Base-by-base conservation (phyloP, 2,113 vertebrate species). In the Petroica traversi region DNA sequence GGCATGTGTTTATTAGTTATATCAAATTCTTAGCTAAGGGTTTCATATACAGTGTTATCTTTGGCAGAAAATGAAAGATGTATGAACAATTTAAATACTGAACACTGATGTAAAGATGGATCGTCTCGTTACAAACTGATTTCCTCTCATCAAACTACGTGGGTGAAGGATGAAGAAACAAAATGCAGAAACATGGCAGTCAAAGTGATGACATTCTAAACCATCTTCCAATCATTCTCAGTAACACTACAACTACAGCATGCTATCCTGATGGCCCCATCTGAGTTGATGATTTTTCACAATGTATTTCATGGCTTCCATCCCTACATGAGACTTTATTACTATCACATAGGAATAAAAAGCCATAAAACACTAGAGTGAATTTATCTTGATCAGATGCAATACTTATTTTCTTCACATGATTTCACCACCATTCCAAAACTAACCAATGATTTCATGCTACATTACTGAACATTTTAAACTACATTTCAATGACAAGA, bases 291-390 rank as follows among this genome's bases (percentile, higher is more conserved):
- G 99, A 98, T 97, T 98, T 98, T 98, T 99, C 98, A 98, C 99
- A 98, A 98, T 98, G 98, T 99, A 99, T 99, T 99, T 99, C 99
- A 99, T 99, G 99, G 99, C 99, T 99, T 99, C 98, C 98, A 98
- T 99, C 99, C 99, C 99, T 99, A 99, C 99, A 98, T 98, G 99
- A 99, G 98, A 98, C 98, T 98, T 98, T 98, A 98, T 99, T 98
- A 99, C 98, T 98, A 99, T 99, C 99, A 99, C 99, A 99, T 99
- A 99, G 99, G 99, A 99, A 99, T 99, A 99, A 99, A 99, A 99
- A 99, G 99, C 99, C 99, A 99, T 99, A 99, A 99, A 98, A 98
- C 99, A 99, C 99, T 98, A 98, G 98, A 99, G 99, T 98, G 98
- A 98, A 98, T 98, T 98, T 98, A 98, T 98, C 98, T 98, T 98